Evolutionary conservation across 2,113 vertebrate species (phyloP).

Genomic region (Thryonomys swinderianus): DNA sequence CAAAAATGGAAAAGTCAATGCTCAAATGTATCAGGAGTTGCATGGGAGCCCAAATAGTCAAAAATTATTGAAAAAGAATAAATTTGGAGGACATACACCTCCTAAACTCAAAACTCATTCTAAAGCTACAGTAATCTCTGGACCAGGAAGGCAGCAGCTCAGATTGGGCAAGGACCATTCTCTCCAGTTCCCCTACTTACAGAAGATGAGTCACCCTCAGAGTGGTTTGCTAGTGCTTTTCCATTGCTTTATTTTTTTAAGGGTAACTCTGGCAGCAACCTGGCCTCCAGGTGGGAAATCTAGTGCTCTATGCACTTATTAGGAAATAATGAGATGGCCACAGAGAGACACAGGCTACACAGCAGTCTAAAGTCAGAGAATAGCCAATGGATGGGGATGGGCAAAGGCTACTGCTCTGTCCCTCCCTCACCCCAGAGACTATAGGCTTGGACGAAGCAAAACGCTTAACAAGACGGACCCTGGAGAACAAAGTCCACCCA

Average conservation of each 20-base stretch:
- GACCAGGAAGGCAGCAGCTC: not conserved
- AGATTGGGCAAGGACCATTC: not conserved
- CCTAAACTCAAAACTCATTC: constrained; percentile 4
- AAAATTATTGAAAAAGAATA: constrained; percentile 13
- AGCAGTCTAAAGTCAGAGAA: not conserved
- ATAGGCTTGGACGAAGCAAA: not conserved
- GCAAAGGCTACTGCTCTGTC: not conserved
- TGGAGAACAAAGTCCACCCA: not conserved
- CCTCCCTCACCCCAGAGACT: not conserved
- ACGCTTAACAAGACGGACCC: not conserved
- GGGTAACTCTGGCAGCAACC: not conserved
- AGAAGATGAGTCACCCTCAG: not conserved
- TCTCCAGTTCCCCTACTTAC: not conserved
- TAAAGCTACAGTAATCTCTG: not conserved
- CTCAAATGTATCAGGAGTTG: constrained; percentile 33
- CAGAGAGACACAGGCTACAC: constrained; percentile 7
- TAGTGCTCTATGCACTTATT: not conserved
- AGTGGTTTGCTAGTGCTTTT: not conserved
- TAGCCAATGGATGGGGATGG: not conserved
- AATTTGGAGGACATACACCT: constrained; percentile 7
- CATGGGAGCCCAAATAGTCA: not conserved
- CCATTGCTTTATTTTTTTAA: not conserved
- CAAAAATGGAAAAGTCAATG: constrained; percentile 51
- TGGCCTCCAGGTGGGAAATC: not conserved
- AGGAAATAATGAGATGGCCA: constrained; percentile 30